Conservation (phyloP, 2,797 vertebrate species). For the Psittacula echo region DNA sequence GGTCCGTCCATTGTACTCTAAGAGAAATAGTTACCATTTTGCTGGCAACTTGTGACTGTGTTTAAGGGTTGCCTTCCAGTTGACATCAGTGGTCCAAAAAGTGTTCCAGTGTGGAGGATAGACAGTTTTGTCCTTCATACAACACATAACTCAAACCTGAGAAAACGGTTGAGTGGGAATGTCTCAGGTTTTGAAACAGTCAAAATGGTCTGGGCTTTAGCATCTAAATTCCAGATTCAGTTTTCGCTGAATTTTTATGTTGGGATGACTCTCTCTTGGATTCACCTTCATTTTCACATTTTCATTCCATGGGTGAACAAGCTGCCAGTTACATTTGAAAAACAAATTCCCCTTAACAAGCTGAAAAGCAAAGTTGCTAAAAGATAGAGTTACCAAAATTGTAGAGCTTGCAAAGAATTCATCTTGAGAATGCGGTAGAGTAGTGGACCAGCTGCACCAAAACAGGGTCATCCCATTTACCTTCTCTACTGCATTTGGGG, state of each 20-base stretch:
- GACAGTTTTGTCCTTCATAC: not conserved
- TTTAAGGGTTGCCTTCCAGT: not conserved
- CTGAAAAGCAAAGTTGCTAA: not conserved
- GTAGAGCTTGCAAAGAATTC: not conserved
- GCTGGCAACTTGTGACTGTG: not conserved
- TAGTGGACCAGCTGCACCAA: not conserved
- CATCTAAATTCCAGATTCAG: not conserved
- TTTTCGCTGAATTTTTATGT: not conserved
- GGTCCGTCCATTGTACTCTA: not conserved
- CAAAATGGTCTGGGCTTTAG: not conserved
- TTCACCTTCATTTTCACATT: not conserved
- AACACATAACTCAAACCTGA: not conserved
- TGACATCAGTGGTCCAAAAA: not conserved
- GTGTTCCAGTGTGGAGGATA: not conserved
- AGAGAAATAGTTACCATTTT: not conserved
- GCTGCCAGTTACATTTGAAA: not conserved
- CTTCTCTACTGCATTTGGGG: not conserved
- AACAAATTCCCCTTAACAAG: constrained; percentile 8
- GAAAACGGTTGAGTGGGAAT: not conserved
- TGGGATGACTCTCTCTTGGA: not conserved
- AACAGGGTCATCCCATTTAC: not conserved
- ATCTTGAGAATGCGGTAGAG: not conserved
- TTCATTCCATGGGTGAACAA: not conserved
- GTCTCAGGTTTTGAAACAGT: not conserved
- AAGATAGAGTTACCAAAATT: not conserved